phyloP scores from a whole-genome alignment of 1,140 invertebrate species.

The Drosophila nasuta region DNA sequence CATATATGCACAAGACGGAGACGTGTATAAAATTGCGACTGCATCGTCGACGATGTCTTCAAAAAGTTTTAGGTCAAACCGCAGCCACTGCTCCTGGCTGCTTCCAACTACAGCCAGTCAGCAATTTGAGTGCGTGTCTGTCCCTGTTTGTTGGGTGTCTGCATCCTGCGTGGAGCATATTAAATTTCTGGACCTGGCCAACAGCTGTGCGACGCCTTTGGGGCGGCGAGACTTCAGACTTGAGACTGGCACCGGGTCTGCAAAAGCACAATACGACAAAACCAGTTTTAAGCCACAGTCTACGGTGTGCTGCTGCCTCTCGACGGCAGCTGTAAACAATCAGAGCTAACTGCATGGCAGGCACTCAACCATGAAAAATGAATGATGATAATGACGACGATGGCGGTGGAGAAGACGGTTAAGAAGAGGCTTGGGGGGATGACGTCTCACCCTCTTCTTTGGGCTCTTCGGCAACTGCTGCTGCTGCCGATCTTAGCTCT shows the following conservation, averaged over 20 bases:
- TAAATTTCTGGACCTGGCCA: conserved; percentile 73
- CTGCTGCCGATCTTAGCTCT: conserved; percentile 37
- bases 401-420: conserved; percentile 4
- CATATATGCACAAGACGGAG: conserved; percentile 30
- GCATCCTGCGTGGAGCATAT: conserved; percentile 77
- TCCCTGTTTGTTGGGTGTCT: conserved; percentile 42
- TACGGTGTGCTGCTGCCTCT: conserved; percentile 21
- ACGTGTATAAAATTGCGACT: conserved; percentile 16
- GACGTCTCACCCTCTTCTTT: conserved; percentile 23
- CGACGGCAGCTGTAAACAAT: conserved; percentile 82
- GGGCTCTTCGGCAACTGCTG: conserved; percentile 28
- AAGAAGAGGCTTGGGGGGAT: conserved; percentile 2
- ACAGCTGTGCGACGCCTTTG: conserved; percentile 67
- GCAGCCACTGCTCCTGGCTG: conserved; percentile 58
- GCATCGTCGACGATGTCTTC: conserved; percentile 40
- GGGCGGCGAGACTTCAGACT: conserved; percentile 28
- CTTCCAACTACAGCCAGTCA: conserved; percentile 14
- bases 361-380: conserved; percentile 82
- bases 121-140: conserved; percentile 45
- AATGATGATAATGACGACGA: conserved; percentile 78
- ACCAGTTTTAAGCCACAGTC: conserved; percentile 58
- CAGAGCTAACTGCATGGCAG: conserved; percentile 80
- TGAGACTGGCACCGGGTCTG: conserved; percentile 22
- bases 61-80: conserved; percentile 79
- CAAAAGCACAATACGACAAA: conserved; percentile 11